A percentile compares a stretch with the other conserved stretches of the same genome.
Evolutionary conservation across 2,113 vertebrate species (phyloP).

Genomic region (Strix aluco): DNA sequence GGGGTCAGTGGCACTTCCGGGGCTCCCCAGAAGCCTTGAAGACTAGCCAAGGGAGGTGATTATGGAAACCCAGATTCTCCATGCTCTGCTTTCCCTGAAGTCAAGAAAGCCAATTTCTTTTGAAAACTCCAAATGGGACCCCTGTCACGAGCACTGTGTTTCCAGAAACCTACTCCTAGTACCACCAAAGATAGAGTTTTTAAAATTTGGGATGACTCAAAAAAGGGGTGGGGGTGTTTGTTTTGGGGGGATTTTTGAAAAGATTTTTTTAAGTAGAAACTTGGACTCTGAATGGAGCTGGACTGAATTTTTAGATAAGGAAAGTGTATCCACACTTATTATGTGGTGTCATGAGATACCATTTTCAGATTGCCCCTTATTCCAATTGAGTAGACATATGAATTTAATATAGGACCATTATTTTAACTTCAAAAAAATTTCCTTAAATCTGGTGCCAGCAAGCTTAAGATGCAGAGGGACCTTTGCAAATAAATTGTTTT

Average conservation of each 20-base stretch:
- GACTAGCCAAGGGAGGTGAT: neutral
- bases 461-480: neutral
- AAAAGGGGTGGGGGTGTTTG: fast-evolving
- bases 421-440: neutral
- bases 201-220: neutral
- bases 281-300: neutral
- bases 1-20: neutral
- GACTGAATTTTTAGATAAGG: neutral
- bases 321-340: neutral
- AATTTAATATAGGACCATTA: neutral
- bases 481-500: neutral
- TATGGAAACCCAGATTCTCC: neutral
- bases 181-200: neutral
- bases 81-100: neutral
- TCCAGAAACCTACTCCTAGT: neutral
- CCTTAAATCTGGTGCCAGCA: neutral
- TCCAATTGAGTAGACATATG: neutral
- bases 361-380: neutral
- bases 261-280: neutral
- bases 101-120: neutral
- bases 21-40: neutral
- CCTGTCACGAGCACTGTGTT: neutral
- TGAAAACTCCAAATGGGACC: neutral
- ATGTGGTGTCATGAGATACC: neutral
- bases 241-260: neutral